A percentile compares a stretch with the other conserved stretches of the same genome.
Evolutionary conservation across 2,113 vertebrate genomes (phyloP).

Genomic region (Ranitomeya variabilis): DNA sequence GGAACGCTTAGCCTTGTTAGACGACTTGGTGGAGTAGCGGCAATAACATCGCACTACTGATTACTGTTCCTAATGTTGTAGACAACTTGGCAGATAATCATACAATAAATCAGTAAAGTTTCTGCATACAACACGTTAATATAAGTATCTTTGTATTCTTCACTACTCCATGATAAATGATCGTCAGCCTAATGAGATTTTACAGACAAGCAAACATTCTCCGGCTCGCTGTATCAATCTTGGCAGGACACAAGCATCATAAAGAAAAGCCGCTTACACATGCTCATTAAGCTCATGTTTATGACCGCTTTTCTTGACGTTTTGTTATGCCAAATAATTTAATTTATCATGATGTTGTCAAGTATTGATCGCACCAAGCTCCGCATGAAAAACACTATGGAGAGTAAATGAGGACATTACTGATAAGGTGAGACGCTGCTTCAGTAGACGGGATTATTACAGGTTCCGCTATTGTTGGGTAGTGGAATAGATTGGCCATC

Average conservation of each 20-base stretch:
- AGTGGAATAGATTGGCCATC: conserved; percentile 20
- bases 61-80: not conserved
- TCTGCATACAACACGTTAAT: not conserved
- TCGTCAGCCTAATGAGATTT: not conserved
- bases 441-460: conserved; percentile 34
- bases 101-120: not conserved
- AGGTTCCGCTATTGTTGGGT: not conserved
- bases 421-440: conserved; percentile 29
- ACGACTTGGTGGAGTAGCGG: not conserved
- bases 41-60: not conserved
- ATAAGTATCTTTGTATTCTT: not conserved
- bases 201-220: not conserved
- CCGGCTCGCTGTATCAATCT: not conserved
- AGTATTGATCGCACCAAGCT: conserved; percentile 38
- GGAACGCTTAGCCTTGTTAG: not conserved
- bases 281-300: conserved; percentile 9
- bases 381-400: conserved; percentile 9
- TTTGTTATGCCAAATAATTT: not conserved
- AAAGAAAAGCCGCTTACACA: not conserved
- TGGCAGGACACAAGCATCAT: not conserved
- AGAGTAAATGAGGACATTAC: conserved; percentile 16
- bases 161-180: not conserved
- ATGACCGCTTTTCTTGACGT: not conserved
- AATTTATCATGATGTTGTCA: conserved; percentile 33
- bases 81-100: not conserved